A percentile compares a stretch with the other conserved stretches of the same genome.
phyloP scores from a whole-genome alignment of 2,888 invertebrate genomes.

The Argyresthia goedartella region DNA sequence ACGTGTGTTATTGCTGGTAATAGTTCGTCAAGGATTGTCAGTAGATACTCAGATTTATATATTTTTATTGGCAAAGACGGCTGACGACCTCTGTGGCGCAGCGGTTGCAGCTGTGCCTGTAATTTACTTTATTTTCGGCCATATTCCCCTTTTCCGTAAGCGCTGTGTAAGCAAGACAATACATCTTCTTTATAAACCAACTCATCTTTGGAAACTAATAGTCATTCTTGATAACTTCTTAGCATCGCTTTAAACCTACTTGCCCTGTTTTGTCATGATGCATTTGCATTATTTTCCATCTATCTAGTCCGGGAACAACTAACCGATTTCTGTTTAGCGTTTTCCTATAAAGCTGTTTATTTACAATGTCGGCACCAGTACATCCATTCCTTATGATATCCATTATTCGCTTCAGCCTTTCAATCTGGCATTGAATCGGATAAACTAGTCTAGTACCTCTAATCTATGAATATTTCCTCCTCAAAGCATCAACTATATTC shows the following conservation, averaged over 20 bases:
- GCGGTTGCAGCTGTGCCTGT: too few relatives aligned
- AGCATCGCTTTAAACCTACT: constrained; percentile 20
- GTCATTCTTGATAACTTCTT: constrained; percentile 18
- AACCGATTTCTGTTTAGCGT: constrained; percentile 17
- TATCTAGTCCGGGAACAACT: constrained; percentile 20
- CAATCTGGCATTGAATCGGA: not conserved
- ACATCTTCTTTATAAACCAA: constrained; percentile 19
- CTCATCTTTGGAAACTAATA: constrained; percentile 26
- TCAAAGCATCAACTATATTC: constrained; percentile 2
- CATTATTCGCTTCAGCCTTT: constrained; percentile 9
- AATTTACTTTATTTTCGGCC: constrained; percentile 12
- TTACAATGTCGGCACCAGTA: not conserved
- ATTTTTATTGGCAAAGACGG: constrained; percentile 18
- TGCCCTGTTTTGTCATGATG: constrained; percentile 22
- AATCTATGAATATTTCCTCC: not conserved
- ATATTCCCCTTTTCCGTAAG: constrained; percentile 21
- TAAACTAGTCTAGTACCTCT: constrained; percentile 15
- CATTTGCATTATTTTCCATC: too few relatives aligned
- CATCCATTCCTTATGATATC: not conserved
- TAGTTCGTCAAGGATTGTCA: too few relatives aligned
- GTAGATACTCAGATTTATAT: too few relatives aligned
- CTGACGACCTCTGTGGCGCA: constrained; percentile 16
- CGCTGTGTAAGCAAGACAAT: constrained; percentile 19
- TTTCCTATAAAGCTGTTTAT: constrained; percentile 15
- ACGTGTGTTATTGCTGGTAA: too few relatives aligned